Percentiles rank a stretch among this genome's conserved stretches.
Conservation (phyloP, 2,888 invertebrate species). For the Limnephilus lunatus region DNA sequence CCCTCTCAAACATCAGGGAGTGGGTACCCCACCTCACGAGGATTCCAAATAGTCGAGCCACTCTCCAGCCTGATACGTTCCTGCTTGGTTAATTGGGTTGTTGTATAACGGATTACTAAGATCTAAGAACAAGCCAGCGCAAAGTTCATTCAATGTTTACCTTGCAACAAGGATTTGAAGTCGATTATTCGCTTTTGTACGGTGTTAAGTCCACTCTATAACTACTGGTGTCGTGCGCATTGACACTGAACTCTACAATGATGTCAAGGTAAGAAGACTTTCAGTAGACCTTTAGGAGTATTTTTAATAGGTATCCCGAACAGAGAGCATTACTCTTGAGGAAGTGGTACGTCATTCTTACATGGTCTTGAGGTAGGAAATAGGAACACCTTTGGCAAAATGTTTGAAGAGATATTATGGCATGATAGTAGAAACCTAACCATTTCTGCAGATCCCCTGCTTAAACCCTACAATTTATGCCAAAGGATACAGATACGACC, state of each 20-base stretch:
- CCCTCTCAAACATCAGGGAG: background rate
- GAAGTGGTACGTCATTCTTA: background rate
- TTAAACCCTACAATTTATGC: too few relatives aligned
- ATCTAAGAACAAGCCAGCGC: background rate
- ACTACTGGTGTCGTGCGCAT: too few relatives aligned
- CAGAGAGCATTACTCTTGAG: background rate
- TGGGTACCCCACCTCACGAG: background rate
- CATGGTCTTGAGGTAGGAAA: background rate
- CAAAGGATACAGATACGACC: too few relatives aligned
- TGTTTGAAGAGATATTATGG: too few relatives aligned
- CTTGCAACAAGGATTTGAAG: background rate
- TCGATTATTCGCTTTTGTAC: background rate
- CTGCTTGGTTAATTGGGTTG: background rate
- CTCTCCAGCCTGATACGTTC: background rate
- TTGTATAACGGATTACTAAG: background rate
- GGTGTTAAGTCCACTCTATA: background rate
- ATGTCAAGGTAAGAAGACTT: background rate
- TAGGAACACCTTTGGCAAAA: background rate
- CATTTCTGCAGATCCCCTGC: too few relatives aligned
- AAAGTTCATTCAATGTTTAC: background rate
- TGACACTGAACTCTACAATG: too few relatives aligned
- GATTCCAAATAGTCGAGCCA: background rate
- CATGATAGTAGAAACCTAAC: too few relatives aligned
- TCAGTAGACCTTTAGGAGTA: background rate
- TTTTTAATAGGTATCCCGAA: background rate